Base-by-base conservation (phyloP, 2,888 invertebrate genomes). In the Siphlonurus alternatus region DNA sequence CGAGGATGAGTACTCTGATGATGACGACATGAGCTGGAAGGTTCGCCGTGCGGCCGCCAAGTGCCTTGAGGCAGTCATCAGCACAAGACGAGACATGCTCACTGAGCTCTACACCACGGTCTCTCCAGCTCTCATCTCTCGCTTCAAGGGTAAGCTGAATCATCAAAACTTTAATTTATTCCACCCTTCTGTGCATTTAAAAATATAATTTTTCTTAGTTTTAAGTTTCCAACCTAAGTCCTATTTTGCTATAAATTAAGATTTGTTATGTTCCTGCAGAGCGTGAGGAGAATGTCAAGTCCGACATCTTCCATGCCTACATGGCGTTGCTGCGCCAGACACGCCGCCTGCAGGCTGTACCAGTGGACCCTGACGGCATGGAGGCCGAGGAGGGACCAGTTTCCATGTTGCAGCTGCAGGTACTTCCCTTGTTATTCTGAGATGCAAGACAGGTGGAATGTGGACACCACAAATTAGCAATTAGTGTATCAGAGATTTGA, bases 1-100 rank as follows among this genome's bases (percentile, higher is more conserved):
- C 68, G 92, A 93, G 69, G 93, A 95, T 72, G 97, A 97, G 72
- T 99, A 98, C 75, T 96, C 96, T 61, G 99, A 99, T 76, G 99
- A 99, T 75, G 99, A 99, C 74, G 99, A 99, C 74, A 94, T 99
- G 91, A 95, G 95, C 66, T 99, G 99, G 98, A 97, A 98, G 81
- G 92, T 92, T 10, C 81, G 99, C 53, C 84, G 99, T 56, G 91
- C 98, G 0, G 93, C 98, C 2, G 98, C 99, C 0, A 99, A 99
- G 77, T 98, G 98, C 73, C 79, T 99, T 20, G 96, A 98, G 76
- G 93, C 97, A 0, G 86, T 98, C 38, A 92, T 99, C 67, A 83
- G 89, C 1, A 96, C 95, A 0, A 83, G 97, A 64, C 90, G 93
- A 68, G 97, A 98, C 73, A 82, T 96, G 68, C 78, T 98, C 56